Conservation (phyloP, 2,888 invertebrate species). For the Drosophila paracracens region DNA sequence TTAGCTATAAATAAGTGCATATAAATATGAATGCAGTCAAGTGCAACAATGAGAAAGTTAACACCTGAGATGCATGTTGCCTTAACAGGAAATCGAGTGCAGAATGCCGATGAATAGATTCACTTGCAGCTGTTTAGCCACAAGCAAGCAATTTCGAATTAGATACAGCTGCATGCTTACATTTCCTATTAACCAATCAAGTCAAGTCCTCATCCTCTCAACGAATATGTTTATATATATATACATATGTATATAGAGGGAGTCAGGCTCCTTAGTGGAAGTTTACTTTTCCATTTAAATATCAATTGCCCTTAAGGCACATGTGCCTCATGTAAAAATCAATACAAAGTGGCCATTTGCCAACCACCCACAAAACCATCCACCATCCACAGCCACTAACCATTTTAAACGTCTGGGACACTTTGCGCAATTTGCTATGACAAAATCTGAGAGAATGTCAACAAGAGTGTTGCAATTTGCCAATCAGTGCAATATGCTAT, state of each 20-base stretch:
- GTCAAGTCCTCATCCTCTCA: constrained; percentile 2
- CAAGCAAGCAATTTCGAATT: constrained; percentile 2
- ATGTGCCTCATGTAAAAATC: background rate
- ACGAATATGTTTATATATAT: background rate
- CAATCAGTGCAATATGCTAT: constrained; percentile 31
- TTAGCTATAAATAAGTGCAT: background rate
- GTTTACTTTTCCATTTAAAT: constrained; percentile 46
- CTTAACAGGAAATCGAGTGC: constrained; percentile 10
- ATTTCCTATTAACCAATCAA: constrained; percentile 23
- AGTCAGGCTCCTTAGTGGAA: constrained; percentile 16
- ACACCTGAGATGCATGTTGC: background rate
- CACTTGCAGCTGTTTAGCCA: constrained; percentile 2
- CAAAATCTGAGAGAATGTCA: constrained; percentile 29
- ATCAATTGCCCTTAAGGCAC: constrained; percentile 32
- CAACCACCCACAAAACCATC: background rate
- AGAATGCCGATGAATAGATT: constrained; percentile 15
- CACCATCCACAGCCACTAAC: background rate
- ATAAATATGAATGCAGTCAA: background rate
- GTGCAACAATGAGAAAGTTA: background rate
- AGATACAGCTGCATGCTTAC: constrained; percentile 7
- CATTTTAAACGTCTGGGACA: background rate
- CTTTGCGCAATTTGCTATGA: constrained; percentile 14
- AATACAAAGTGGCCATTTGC: background rate
- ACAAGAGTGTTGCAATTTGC: constrained; percentile 48
- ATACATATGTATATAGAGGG: background rate